Evolutionary conservation across 1,140 invertebrate genomes (phyloP).

Genomic region (Drosophila miranda): DNA sequence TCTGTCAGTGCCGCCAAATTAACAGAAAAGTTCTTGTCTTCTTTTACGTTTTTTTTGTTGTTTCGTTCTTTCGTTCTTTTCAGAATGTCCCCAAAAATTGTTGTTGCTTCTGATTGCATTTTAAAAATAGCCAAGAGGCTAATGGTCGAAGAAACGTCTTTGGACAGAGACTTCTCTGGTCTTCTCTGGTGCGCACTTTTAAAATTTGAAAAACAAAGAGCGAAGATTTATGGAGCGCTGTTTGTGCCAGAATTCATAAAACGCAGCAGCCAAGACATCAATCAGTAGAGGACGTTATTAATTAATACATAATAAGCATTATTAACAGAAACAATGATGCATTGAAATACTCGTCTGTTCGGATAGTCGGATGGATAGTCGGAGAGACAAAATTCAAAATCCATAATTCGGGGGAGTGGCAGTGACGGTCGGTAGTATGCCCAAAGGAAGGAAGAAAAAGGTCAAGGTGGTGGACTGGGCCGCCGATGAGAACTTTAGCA

Average conservation of each 20-base stretch:
- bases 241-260: slow-evolving; percentile 39
- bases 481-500: slow-evolving; percentile 62
- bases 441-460: slow-evolving; percentile 46
- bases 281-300: slow-evolving; percentile 55
- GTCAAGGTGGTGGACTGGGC: slow-evolving; percentile 65
- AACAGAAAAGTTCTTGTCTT: slow-evolving; percentile 51
- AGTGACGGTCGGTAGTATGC: not conserved
- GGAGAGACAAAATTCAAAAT: slow-evolving; percentile 11
- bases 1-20: slow-evolving; percentile 66
- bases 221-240: slow-evolving; percentile 61
- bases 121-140: slow-evolving; percentile 59
- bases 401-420: too few relatives aligned
- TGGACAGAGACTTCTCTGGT: slow-evolving; percentile 30
- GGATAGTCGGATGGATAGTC: too few relatives aligned
- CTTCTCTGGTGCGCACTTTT: slow-evolving; percentile 30
- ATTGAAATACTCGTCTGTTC: not conserved
- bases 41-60: too few relatives aligned
- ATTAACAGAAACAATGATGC: slow-evolving; percentile 1
- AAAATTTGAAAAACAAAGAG: slow-evolving; percentile 38
- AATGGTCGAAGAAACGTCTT: slow-evolving; percentile 51
- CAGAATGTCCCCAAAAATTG: slow-evolving; percentile 13
- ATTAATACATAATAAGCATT: slow-evolving; percentile 45
- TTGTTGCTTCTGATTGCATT: slow-evolving; percentile 24
- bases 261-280: slow-evolving; percentile 43
- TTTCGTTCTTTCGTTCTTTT: not conserved